Conservation (phyloP, 1,140 invertebrate genomes). For the Meloidogyne floridensis region DNA sequence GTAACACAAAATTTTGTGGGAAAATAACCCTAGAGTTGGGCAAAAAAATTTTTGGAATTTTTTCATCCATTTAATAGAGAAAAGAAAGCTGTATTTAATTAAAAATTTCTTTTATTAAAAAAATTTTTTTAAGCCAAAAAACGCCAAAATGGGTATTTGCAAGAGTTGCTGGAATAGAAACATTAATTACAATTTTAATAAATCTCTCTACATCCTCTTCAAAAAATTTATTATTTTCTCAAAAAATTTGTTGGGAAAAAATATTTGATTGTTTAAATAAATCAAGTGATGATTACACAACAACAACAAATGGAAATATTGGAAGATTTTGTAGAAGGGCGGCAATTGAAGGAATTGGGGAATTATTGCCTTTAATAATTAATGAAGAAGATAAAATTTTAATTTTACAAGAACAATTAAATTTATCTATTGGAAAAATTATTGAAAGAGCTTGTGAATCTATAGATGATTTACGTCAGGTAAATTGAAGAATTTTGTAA, state of each 20-base stretch:
- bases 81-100: no score
- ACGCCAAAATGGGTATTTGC: conserved; percentile 46
- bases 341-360: conserved; percentile 25
- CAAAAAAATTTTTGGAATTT: no score
- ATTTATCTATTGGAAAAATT: conserved; percentile 30
- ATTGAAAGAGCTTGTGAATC: conserved; percentile 35
- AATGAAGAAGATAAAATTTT: conserved; percentile 9
- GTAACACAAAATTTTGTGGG: no score
- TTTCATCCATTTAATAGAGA: no score
- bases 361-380: conserved; percentile 15
- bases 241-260: background rate
- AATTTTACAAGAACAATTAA: conserved; percentile 9
- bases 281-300: conserved; percentile 34
- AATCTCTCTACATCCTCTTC: conserved; percentile 6
- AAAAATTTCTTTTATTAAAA: background rate
- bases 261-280: background rate
- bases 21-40: no score
- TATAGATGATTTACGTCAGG: conserved; percentile 41
- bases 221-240: background rate
- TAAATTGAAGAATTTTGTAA: background rate
- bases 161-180: conserved; percentile 39
- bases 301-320: conserved; percentile 38
- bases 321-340: conserved; percentile 28
- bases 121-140: conserved; percentile 19
- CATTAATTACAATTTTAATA: conserved; percentile 23